phyloP scores from a whole-genome alignment of 2,113 vertebrate species.

The Solea senegalensis region DNA sequence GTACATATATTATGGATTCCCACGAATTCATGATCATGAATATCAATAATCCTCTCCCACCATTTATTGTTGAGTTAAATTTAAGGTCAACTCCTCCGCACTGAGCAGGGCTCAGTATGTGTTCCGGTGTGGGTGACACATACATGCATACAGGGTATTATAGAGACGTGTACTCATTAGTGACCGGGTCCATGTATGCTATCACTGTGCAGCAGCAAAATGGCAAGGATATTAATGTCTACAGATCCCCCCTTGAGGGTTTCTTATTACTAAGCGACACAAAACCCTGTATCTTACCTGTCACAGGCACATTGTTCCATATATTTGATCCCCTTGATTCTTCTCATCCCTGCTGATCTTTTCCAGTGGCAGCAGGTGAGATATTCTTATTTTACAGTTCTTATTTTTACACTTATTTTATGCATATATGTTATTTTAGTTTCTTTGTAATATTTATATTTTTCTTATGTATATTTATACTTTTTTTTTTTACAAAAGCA shows the following conservation, averaged over 20 bases:
- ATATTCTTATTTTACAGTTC: too few species aligned
- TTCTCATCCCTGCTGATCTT: too few species aligned
- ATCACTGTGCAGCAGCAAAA: not conserved
- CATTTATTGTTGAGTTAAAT: slow-evolving; percentile 3
- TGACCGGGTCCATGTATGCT: slow-evolving; percentile 21
- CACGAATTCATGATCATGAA: not conserved
- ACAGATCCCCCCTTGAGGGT: slow-evolving; percentile 6
- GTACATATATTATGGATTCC: not conserved
- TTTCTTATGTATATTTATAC: too few species aligned
- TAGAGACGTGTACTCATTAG: slow-evolving; percentile 7
- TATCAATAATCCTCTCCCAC: not conserved
- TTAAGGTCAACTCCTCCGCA: not conserved
- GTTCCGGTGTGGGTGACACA: slow-evolving; percentile 25
- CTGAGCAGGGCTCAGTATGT: slow-evolving; percentile 3
- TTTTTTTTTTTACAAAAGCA: too few species aligned
- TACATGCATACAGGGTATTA: slow-evolving; percentile 8
- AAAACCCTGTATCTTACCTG: not conserved
- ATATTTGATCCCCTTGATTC: not conserved
- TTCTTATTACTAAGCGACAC: slow-evolving; percentile 11
- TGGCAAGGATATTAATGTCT: slow-evolving; percentile 25
- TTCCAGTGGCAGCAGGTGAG: too few species aligned
- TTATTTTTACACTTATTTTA: too few species aligned
- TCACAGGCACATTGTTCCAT: not conserved
- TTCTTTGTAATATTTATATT: too few species aligned
- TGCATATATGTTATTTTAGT: too few species aligned